phyloP scores from a whole-genome alignment of 2,113 vertebrate species.

The Phaethornis superciliosus region DNA sequence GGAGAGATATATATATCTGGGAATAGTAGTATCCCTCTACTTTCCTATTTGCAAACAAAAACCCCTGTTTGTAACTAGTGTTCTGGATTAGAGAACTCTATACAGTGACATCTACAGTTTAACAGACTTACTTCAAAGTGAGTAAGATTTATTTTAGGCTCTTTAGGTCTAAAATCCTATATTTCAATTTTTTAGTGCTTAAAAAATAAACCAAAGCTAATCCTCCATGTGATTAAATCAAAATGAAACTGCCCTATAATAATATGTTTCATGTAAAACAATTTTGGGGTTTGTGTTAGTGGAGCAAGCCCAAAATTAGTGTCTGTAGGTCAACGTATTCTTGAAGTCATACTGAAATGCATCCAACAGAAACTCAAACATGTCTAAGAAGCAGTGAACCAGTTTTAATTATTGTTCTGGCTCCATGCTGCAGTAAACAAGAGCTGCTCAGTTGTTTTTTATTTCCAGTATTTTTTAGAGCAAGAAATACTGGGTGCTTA shows the following conservation, averaged over 20 bases:
- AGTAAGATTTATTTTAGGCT: not conserved
- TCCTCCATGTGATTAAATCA: not conserved
- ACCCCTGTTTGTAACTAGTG: not conserved
- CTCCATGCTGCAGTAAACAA: not conserved
- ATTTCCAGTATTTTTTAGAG: not conserved
- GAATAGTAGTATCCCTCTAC: not conserved
- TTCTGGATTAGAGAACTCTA: not conserved
- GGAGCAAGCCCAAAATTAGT: not conserved
- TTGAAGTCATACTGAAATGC: not conserved
- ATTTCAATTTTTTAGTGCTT: not conserved
- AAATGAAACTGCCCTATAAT: not conserved
- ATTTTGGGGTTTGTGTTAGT: not conserved
- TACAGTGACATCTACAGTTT: not conserved
- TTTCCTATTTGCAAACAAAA: not conserved
- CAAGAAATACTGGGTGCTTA: not conserved
- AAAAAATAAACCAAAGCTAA: not conserved
- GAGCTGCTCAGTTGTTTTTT: not conserved
- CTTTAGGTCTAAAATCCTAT: not conserved
- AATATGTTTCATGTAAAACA: not conserved
- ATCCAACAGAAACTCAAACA: constrained; percentile 20
- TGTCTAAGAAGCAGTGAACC: not conserved
- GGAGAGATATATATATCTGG: not conserved
- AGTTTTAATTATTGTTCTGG: not conserved
- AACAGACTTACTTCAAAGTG: not conserved
- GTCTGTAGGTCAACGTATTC: not conserved